phyloP scores from a whole-genome alignment of 1,140 invertebrate species.

The Pachypsylla venusta region DNA sequence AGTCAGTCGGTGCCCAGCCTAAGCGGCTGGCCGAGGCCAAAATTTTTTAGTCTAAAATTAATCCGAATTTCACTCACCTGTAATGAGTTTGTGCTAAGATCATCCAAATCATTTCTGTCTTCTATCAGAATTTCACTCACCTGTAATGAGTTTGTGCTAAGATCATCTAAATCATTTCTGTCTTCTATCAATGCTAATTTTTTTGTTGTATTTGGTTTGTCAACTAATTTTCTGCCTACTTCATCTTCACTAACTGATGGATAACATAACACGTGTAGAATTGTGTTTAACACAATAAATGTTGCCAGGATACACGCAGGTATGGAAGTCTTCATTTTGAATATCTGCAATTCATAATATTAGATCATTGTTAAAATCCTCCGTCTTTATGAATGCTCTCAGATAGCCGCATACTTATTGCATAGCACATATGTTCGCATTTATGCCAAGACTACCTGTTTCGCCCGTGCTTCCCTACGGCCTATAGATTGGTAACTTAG shows the following conservation, averaged over 20 bases:
- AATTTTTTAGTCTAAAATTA: too few species aligned
- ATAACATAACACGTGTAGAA: neutral
- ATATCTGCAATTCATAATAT: neutral
- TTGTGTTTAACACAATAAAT: neutral
- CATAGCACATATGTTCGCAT: too few species aligned
- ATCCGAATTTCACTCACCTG: too few species aligned
- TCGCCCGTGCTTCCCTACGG: too few species aligned
- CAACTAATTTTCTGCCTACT: constrained; percentile 57
- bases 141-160: constrained; percentile 60
- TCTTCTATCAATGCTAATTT: constrained; percentile 66
- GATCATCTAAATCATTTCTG: constrained; percentile 46
- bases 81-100: constrained; percentile 63
- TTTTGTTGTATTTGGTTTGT: constrained; percentile 73
- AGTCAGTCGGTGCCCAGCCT: too few species aligned
- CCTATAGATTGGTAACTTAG: too few species aligned
- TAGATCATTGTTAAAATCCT: too few species aligned
- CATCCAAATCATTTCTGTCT: constrained; percentile 47
- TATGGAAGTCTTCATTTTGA: neutral
- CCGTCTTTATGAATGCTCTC: too few species aligned
- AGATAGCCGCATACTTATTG: too few species aligned
- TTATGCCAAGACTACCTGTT: too few species aligned
- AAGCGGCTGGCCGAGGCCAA: too few species aligned
- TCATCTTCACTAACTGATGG: constrained; percentile 1
- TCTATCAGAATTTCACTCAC: constrained; percentile 52
- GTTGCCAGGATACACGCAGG: neutral